Percentiles rank a stretch among this genome's conserved stretches.
Conservation (phyloP, 2,113 vertebrate genomes). For the Solenodon paradoxus region DNA sequence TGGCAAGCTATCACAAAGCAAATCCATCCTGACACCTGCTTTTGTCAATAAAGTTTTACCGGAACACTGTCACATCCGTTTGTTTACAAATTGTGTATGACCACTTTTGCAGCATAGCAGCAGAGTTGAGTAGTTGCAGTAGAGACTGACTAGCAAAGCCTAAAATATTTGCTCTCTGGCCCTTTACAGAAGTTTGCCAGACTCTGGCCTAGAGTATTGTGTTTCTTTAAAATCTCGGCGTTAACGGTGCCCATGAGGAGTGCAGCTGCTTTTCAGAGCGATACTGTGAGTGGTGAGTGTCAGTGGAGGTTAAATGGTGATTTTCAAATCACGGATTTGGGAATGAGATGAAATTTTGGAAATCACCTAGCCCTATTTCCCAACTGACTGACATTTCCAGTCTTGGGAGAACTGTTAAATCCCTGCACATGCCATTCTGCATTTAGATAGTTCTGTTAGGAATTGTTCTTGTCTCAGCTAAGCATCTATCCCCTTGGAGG, state of each 20-base stretch:
- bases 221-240: not conserved
- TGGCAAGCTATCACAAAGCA: not conserved
- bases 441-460: not conserved
- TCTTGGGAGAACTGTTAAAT: not conserved
- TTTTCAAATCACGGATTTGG: not conserved
- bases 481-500: not conserved
- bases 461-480: not conserved
- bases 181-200: not conserved
- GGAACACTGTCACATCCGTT: not conserved
- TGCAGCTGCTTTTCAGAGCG: constrained; percentile 40
- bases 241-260: not conserved
- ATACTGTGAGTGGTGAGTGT: not conserved
- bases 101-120: not conserved
- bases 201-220: not conserved
- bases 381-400: not conserved
- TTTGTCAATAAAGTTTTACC: constrained; percentile 47
- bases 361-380: not conserved
- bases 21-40: not conserved
- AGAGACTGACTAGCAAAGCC: not conserved
- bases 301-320: not conserved
- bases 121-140: not conserved
- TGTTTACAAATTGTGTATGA: not conserved
- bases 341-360: not conserved
- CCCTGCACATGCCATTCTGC: not conserved
- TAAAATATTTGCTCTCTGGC: not conserved